Evolutionary conservation across 2,797 vertebrate species (phyloP).

Genomic region (Falco biarmicus): DNA sequence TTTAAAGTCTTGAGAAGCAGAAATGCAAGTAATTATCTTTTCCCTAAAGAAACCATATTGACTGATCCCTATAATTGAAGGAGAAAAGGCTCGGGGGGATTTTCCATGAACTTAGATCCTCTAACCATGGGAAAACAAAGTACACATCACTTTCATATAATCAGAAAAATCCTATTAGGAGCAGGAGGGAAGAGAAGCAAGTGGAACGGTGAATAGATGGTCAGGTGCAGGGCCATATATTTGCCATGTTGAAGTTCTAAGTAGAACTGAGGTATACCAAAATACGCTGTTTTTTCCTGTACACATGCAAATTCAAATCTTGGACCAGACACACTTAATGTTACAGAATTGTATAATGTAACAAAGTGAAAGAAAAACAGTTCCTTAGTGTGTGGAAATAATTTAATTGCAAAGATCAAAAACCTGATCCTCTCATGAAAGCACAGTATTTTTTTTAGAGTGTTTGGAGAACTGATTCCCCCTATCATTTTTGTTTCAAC

Average conservation of each 20-base stretch:
- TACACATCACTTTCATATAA: neutral
- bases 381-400: neutral
- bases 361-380: neutral
- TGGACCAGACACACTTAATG: neutral
- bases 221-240: neutral
- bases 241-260: neutral
- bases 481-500: neutral
- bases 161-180: neutral
- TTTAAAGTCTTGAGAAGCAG: conserved; percentile 9
- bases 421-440: neutral
- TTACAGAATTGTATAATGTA: neutral
- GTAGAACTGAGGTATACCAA: neutral
- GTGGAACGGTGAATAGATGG: neutral
- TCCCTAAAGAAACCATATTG: conserved; percentile 11
- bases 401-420: neutral
- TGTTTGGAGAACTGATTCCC: neutral
- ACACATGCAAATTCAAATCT: neutral
- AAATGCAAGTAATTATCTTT: conserved; percentile 36
- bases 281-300: neutral
- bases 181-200: neutral
- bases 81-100: conserved; percentile 12
- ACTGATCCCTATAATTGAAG: conserved; percentile 25
- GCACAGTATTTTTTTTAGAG: neutral
- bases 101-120: conserved; percentile 10
- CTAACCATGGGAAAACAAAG: neutral